Evolutionary conservation across 2,113 vertebrate genomes (phyloP).

Genomic region (Nothobranchius furzeri): DNA sequence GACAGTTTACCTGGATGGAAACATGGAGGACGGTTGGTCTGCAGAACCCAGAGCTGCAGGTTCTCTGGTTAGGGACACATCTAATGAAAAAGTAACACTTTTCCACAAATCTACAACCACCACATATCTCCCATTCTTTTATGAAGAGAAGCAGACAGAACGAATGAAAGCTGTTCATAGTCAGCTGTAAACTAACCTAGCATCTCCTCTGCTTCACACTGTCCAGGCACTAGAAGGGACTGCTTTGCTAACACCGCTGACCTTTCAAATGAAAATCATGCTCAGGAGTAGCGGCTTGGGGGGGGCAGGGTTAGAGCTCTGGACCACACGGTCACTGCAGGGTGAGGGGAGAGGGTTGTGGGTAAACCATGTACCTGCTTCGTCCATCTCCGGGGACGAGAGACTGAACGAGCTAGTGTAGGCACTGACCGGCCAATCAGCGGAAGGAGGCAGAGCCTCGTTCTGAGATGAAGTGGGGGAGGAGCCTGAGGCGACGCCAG

Average conservation of each 20-base stretch:
- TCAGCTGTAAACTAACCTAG: not conserved
- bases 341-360: constrained; percentile 32
- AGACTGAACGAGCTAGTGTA: constrained; percentile 90
- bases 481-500: constrained; percentile 79
- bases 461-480: constrained; percentile 90
- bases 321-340: constrained; percentile 24
- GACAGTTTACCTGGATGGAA: constrained; percentile 88
- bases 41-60: not conserved
- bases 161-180: not conserved
- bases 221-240: constrained; percentile 41
- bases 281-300: constrained; percentile 17
- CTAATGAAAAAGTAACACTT: too few species aligned
- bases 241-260: constrained; percentile 30
- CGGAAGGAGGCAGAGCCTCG: constrained; percentile 90
- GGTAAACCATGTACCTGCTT: constrained; percentile 82
- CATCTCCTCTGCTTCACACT: constrained; percentile 13
- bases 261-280: constrained; percentile 21
- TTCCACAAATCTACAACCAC: too few species aligned
- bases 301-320: constrained; percentile 21
- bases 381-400: constrained; percentile 84
- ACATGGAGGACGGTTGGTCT: constrained; percentile 8
- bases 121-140: not conserved
- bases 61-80: not conserved
- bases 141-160: not conserved
- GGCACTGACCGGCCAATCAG: constrained; percentile 92